These are phyloP conservation scores for Enteromius argenteus DNA, from an alignment of 2,797 vertebrate species.

Conservation along the genomic window DNA sequence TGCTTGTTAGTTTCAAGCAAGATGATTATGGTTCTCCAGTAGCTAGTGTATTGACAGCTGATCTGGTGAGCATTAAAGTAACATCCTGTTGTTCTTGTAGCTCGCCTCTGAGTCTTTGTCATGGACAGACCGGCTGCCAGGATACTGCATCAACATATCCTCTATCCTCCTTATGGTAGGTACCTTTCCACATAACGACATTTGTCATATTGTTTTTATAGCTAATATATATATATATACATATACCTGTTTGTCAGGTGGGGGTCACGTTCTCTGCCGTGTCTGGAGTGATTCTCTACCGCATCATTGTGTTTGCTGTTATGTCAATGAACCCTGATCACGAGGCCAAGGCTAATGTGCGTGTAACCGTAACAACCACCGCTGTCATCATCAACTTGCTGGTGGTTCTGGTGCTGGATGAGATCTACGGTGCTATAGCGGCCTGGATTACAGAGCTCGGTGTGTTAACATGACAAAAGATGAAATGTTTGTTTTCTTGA, in stretches of 20 bases:
- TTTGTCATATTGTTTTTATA: neutral
- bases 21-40: neutral
- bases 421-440: conserved; percentile 94
- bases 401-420: conserved; percentile 94
- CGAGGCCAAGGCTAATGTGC: conserved; percentile 86
- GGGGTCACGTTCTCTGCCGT: conserved; percentile 91
- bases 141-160: conserved; percentile 90
- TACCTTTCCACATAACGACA: neutral
- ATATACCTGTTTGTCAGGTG: conserved; percentile 75
- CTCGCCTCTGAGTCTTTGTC: conserved; percentile 86
- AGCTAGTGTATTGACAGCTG: neutral
- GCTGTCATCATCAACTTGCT: conserved; percentile 96
- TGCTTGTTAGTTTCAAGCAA: neutral
- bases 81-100: conserved; percentile 63
- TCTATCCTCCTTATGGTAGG: conserved; percentile 93
- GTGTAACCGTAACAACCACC: conserved; percentile 92
- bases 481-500: neutral
- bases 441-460: conserved; percentile 97
- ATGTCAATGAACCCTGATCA: conserved; percentile 90
- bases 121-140: conserved; percentile 89
- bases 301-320: conserved; percentile 90
- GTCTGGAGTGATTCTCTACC: conserved; percentile 92
- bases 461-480: conserved; percentile 64
- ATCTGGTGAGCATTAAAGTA: conserved; percentile 1
- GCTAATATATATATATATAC: no score